phyloP scores from a whole-genome alignment of 37 sponge, comb jelly and placozoan genomes.

The Lycopodina hypogea region DNA sequence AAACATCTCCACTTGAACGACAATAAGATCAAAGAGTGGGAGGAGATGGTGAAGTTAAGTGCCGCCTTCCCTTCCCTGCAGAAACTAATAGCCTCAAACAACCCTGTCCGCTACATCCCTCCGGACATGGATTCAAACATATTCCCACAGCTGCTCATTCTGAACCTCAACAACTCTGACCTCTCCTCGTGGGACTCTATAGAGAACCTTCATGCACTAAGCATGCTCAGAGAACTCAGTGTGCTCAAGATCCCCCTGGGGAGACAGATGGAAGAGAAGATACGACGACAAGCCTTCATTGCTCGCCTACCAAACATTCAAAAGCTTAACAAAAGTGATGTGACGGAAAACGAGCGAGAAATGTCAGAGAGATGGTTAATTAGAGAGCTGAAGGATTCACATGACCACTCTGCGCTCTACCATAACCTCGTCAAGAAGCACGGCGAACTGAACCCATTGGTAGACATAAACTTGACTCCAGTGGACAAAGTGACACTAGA shows the following conservation, averaged over 20 bases:
- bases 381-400: slow-evolving; percentile 4
- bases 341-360: slow-evolving; percentile 45
- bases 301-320: slow-evolving; percentile 34
- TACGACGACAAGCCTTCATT: slow-evolving; percentile 45
- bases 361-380: slow-evolving; percentile 64
- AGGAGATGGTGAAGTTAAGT: slow-evolving; percentile 31
- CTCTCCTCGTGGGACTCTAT: slow-evolving; percentile 38
- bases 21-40: slow-evolving; percentile 33
- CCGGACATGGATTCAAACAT: not conserved
- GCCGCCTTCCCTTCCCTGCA: slow-evolving; percentile 46
- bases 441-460: slow-evolving; percentile 38
- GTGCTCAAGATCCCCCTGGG: slow-evolving; percentile 37
- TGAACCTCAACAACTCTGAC: slow-evolving; percentile 37
- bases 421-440: slow-evolving; percentile 29
- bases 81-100: slow-evolving; percentile 15
- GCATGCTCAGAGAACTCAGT: slow-evolving; percentile 27
- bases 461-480: slow-evolving; percentile 24
- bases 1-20: slow-evolving; percentile 36
- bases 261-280: slow-evolving; percentile 28
- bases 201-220: slow-evolving; percentile 19
- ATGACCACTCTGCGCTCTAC: slow-evolving; percentile 20
- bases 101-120: slow-evolving; percentile 16
- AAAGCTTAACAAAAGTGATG: slow-evolving; percentile 50
- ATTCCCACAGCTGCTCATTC: slow-evolving; percentile 14
- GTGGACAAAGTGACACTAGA: not conserved